These are phyloP conservation scores for Zosterops lateralis DNA, from an alignment of 2,113 vertebrate species.

Conservation along the genomic window DNA sequence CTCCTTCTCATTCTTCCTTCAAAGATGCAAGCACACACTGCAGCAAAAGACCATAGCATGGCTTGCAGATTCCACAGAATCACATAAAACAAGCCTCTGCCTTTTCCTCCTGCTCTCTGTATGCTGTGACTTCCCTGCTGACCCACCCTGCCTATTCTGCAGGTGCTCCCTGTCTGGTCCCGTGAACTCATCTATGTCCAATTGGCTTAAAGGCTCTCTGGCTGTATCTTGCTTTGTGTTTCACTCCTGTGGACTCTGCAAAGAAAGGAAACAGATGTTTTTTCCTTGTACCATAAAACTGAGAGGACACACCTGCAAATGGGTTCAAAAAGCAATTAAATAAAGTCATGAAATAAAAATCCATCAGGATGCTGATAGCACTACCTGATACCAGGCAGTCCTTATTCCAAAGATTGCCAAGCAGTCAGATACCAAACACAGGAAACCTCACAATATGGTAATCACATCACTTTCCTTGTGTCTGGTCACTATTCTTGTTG, in stretches of 20 bases:
- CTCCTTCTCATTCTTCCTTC: neutral
- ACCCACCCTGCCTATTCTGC: neutral
- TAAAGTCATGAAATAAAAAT: neutral
- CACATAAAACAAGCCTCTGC: neutral
- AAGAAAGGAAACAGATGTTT: neutral
- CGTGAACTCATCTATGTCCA: neutral
- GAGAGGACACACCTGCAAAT: neutral
- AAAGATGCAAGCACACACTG: neutral
- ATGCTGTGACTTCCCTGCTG: accelerated
- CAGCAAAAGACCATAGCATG: neutral
- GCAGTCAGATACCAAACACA: neutral
- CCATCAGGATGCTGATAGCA: neutral
- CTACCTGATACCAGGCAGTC: neutral
- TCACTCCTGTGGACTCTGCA: neutral
- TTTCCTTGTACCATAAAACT: neutral
- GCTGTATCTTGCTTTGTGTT: neutral
- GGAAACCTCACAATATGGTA: neutral
- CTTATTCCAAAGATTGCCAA: neutral
- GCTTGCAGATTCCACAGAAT: neutral
- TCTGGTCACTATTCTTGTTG: neutral
- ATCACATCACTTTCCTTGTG: neutral
- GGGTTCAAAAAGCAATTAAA: neutral
- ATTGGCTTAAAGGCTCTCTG: neutral
- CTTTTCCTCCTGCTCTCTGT: neutral
- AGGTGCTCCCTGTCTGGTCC: neutral